Percentiles rank a stretch among this genome's conserved stretches.
These are phyloP conservation scores for Myiagra hebetior DNA, from an alignment of 2,113 vertebrate species.

Conservation along the genomic window DNA sequence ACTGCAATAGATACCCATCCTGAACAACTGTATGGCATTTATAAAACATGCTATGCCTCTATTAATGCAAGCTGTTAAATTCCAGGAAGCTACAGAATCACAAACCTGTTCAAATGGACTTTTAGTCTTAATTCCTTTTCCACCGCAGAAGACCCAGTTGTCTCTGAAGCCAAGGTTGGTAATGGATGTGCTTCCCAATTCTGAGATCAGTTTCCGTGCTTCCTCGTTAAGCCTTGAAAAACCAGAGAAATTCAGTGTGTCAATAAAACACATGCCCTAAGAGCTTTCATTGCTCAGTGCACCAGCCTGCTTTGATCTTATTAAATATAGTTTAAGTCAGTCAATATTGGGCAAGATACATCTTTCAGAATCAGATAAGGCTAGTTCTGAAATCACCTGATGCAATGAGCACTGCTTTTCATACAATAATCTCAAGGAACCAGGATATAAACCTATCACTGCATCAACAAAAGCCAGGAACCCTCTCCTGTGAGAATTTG, in stretches of 20 bases:
- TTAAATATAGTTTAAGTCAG: background rate
- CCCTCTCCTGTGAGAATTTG: background rate
- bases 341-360: background rate
- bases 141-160: conserved; percentile 98
- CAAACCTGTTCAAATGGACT: conserved; percentile 97
- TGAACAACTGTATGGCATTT: background rate
- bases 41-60: background rate
- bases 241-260: background rate
- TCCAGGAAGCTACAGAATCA: background rate
- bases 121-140: conserved; percentile 98
- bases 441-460: background rate
- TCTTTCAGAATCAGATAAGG: background rate
- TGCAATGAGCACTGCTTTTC: background rate
- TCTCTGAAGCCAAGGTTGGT: conserved; percentile 85
- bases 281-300: background rate
- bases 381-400: background rate
- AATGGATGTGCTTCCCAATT: conserved; percentile 86
- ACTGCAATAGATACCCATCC: background rate
- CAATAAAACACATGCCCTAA: background rate
- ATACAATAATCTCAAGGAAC: background rate
- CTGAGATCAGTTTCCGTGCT: conserved; percentile 83
- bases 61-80: background rate
- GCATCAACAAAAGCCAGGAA: background rate
- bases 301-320: background rate
- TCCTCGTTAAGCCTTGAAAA: conserved; percentile 86